Base-by-base conservation (phyloP, 1,140 invertebrate species). In the Coptotermes formosanus region DNA sequence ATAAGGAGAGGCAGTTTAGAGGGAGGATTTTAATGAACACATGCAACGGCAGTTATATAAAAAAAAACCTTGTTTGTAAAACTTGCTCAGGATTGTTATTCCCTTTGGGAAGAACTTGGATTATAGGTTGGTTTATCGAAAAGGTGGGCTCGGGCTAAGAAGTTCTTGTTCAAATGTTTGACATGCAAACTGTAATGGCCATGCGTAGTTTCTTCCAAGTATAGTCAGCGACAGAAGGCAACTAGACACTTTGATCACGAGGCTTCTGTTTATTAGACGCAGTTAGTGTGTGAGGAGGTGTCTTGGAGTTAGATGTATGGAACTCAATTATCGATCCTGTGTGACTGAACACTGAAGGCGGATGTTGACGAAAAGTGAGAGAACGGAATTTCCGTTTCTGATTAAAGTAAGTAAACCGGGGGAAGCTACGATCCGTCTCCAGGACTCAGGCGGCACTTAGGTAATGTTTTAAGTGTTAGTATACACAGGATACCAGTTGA, bases 21-120 rank as follows among this genome's bases (percentile, higher is more conserved):
- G 64, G 64, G 64, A 75, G 64, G 64, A 75, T 75, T 75, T 75
- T 75, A 75, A 75, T 75, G 64, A 75, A 75, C 64, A 75, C 64
- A 75, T 75, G 64, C 64, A 75, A 75, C 64, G 64, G 64, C n/a
- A 75, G 25, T 30, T 25, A 30, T 30, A 75, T 30, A 75, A 75
- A 75, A 69, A 75, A 48, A 48, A 12, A 64, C 8, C 64, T 75
- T 75, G 64, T 75, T 75, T 75, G 64, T 75, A 75, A 30, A 75
- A 75, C 25, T 75, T 75, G 64, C 64, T 75, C 64, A 75, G 14
- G 64, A 75, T 75, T 75, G 64, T 75, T 75, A 75, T 75, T 75
- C 30, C 64, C n/a, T 75, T 75, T 75, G 64, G 64, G 64, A 75
- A n/a, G 64, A 75, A 75, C 64, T 75, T 75, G 64, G 64, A 75